Conservation (phyloP, 2,888 invertebrate genomes). For the Pyrrhia umbra region DNA sequence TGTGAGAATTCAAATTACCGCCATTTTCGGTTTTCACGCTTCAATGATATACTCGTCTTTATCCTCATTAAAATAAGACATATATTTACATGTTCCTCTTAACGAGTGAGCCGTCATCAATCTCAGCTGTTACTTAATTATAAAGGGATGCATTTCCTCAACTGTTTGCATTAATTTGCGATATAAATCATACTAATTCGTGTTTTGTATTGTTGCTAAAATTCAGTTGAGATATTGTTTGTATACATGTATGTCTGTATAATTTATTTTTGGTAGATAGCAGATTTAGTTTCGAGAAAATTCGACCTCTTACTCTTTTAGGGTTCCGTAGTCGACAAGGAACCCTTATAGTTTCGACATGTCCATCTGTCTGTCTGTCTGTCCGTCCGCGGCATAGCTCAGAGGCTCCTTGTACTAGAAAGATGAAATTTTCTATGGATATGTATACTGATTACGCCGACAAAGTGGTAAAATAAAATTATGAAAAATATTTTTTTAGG, state of each 20-base stretch:
- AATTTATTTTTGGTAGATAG: neutral
- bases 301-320: too few species aligned
- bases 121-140: conserved; percentile 38
- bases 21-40: neutral
- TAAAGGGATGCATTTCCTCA: conserved; percentile 47
- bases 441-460: too few species aligned
- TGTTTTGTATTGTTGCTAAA: conserved; percentile 12
- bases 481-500: too few species aligned
- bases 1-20: neutral
- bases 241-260: neutral
- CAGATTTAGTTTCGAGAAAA: too few species aligned
- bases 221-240: neutral
- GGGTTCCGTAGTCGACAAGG: too few species aligned
- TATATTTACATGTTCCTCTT: neutral
- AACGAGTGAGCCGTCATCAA: conserved; percentile 27
- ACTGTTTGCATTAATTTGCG: conserved; percentile 19
- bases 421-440: too few species aligned
- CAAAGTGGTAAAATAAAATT: too few species aligned
- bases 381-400: too few species aligned
- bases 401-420: too few species aligned
- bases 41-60: neutral
- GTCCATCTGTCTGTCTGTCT: too few species aligned
- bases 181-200: conserved; percentile 37
- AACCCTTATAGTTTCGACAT: too few species aligned
- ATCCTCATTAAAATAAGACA: neutral